Evolutionary conservation across 2,888 invertebrate genomes (phyloP).

Genomic region (Torymus tubicola): DNA sequence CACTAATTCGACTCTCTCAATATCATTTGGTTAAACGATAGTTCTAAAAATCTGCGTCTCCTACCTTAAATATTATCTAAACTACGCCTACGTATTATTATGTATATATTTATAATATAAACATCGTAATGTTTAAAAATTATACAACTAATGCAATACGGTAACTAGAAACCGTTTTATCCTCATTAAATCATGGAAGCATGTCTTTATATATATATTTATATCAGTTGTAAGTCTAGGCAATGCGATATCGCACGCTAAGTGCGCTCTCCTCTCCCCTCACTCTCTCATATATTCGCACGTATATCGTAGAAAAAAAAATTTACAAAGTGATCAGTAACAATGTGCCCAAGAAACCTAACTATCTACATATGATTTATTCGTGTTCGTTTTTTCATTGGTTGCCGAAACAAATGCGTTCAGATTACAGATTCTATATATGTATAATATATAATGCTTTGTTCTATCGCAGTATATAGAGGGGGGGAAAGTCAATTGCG

Average conservation of each 20-base stretch:
- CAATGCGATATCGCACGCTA: background rate
- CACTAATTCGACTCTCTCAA: constrained; percentile 15
- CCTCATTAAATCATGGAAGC: constrained; percentile 10
- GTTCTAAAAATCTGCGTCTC: constrained; percentile 6
- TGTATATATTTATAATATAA: constrained; percentile 34
- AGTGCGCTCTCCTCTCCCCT: background rate
- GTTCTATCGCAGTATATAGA: no score
- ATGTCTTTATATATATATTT: constrained; percentile 18
- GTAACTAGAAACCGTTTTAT: constrained; percentile 38
- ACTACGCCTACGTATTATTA: background rate
- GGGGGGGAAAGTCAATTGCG: no score
- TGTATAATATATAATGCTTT: no score
- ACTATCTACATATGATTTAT: constrained; percentile 16
- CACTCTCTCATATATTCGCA: background rate
- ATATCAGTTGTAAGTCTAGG: background rate
- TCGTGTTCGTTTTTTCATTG: no score
- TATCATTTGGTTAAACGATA: constrained; percentile 32
- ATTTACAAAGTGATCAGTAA: constrained; percentile 34
- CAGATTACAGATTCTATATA: no score
- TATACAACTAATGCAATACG: constrained; percentile 35
- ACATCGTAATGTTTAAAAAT: constrained; percentile 39
- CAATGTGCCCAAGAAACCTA: constrained; percentile 20
- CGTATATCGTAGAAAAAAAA: background rate
- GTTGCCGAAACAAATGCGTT: no score
- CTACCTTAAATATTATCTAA: constrained; percentile 26